Evolutionary conservation across 2,113 vertebrate species (phyloP).

Genomic region (Desmodus rotundus): DNA sequence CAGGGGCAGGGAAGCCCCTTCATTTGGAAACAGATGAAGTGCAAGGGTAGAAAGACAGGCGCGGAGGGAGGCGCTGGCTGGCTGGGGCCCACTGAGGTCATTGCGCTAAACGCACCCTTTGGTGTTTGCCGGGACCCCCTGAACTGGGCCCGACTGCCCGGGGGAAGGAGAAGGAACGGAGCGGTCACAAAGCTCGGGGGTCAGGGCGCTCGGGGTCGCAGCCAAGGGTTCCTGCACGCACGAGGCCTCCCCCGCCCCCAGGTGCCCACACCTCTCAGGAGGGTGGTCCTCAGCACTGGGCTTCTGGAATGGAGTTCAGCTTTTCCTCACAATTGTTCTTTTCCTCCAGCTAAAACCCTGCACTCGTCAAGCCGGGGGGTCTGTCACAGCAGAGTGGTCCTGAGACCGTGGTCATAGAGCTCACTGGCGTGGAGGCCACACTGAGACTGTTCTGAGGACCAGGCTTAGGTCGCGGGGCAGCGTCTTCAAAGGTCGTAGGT

Average conservation of each 20-base stretch:
- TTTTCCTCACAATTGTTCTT: neutral
- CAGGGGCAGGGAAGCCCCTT: neutral
- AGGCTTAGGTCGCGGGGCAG: neutral
- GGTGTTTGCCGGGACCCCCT: neutral
- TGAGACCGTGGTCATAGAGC: conserved; percentile 26
- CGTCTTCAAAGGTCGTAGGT: neutral
- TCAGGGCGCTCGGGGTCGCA: neutral
- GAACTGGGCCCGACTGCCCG: neutral
- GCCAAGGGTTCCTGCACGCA: neutral
- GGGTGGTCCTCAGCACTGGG: neutral
- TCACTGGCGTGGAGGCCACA: neutral
- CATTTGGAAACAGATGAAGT: neutral
- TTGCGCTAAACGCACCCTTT: neutral
- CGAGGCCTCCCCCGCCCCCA: rapidly evolving
- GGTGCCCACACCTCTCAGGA: neutral
- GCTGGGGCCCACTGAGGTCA: neutral
- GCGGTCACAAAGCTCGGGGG: neutral
- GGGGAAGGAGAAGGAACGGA: neutral
- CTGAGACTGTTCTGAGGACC: neutral
- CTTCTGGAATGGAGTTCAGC: neutral
- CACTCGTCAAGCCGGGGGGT: conserved; percentile 46
- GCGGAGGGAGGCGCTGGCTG: neutral
- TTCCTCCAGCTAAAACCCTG: neutral
- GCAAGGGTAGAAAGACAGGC: neutral
- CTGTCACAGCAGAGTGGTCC: neutral